These are phyloP conservation scores for Timandra comae DNA, from an alignment of 2,888 invertebrate species.

Conservation along the genomic window DNA sequence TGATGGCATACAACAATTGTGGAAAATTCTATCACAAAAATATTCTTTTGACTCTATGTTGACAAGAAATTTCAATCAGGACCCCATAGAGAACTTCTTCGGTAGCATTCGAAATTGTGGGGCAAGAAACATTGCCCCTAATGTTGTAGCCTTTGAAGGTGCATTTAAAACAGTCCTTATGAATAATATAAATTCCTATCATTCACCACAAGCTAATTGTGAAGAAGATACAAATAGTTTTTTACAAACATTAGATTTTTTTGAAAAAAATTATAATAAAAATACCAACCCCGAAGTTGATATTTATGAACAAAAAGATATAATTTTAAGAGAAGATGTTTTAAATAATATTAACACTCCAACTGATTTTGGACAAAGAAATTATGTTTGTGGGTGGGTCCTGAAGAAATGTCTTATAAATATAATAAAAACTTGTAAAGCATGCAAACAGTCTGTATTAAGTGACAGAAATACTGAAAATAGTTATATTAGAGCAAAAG, in stretches of 20 bases:
- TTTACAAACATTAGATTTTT: conserved; percentile 10
- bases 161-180: conserved; percentile 22
- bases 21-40: conserved; percentile 18
- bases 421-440: conserved; percentile 8
- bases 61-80: conserved; percentile 23
- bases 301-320: conserved; percentile 1
- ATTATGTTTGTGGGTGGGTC: conserved; percentile 24
- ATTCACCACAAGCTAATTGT: conserved; percentile 18
- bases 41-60: conserved; percentile 23
- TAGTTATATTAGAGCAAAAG: conserved; percentile 1
- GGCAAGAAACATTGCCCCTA: conserved; percentile 18
- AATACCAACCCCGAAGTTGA: not conserved
- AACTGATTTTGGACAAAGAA: conserved; percentile 13
- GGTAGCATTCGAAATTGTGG: conserved; percentile 26
- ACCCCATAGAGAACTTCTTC: conserved; percentile 27
- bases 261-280: conserved; percentile 3
- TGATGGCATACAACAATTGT: conserved; percentile 22
- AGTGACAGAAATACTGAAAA: not conserved
- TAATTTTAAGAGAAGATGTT: not conserved
- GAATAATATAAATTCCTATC: conserved; percentile 20
- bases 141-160: conserved; percentile 20
- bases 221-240: conserved; percentile 15
- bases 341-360: not conserved
- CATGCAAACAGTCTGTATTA: not conserved
- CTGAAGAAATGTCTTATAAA: conserved; percentile 16